These are phyloP conservation scores for Drosophila pseudotalamancana DNA, from an alignment of 2,888 invertebrate species.

Conservation along the genomic window DNA sequence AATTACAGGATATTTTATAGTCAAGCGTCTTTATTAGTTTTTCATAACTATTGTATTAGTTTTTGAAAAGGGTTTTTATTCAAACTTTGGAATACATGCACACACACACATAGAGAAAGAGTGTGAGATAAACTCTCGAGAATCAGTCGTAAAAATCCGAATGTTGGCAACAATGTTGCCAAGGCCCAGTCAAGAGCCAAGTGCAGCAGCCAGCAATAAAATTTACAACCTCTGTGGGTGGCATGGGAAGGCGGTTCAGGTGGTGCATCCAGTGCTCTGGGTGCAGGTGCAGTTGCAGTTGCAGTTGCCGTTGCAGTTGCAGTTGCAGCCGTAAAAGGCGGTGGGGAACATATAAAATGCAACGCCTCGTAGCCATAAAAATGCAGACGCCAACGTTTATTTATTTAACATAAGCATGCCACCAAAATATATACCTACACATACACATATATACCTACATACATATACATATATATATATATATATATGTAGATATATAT, in stretches of 20 bases:
- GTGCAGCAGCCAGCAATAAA: constrained; percentile 37
- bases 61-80: constrained; percentile 34
- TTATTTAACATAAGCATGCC: constrained; percentile 54
- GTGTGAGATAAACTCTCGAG: constrained; percentile 22
- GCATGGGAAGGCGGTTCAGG: not conserved
- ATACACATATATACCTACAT: not conserved
- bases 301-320: constrained; percentile 4
- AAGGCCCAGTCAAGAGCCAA: constrained; percentile 10
- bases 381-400: constrained; percentile 49
- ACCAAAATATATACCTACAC: constrained; percentile 15
- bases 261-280: not conserved
- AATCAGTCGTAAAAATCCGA: constrained; percentile 46
- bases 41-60: constrained; percentile 41
- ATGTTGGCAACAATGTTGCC: constrained; percentile 54
- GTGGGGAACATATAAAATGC: constrained; percentile 54
- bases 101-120: constrained; percentile 2
- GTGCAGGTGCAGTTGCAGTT: constrained; percentile 2
- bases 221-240: constrained; percentile 45
- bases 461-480: not conserved
- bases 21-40: not conserved
- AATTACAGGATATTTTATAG: not conserved
- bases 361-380: constrained; percentile 51
- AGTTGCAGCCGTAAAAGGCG: constrained; percentile 52
- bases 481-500: not conserved
- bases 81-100: constrained; percentile 33